These are phyloP conservation scores for Oryzias melastigma DNA, from an alignment of 2,113 vertebrate species.

Conservation along the genomic window DNA sequence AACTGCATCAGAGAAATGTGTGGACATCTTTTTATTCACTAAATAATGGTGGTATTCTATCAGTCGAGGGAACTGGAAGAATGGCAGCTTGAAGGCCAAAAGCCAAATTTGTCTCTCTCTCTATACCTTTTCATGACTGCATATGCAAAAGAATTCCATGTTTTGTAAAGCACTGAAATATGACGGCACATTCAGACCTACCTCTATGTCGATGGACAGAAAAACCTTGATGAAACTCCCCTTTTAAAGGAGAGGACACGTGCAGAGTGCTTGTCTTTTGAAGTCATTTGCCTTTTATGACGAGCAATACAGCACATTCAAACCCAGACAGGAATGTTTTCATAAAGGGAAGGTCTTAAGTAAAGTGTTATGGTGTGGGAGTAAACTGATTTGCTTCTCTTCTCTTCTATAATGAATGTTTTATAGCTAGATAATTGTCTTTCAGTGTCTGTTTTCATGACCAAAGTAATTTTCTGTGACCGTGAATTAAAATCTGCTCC, in stretches of 20 bases:
- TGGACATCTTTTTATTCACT: no score
- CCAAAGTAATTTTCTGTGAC: constrained; percentile 38
- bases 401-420: constrained; percentile 59
- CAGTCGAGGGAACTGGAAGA: no score
- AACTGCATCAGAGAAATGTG: no score
- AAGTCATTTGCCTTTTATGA: constrained; percentile 15
- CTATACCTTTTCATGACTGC: no score
- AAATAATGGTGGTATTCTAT: no score
- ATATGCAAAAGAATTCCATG: no score
- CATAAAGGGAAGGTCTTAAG: constrained; percentile 46
- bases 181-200: no score
- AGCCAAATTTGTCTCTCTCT: no score
- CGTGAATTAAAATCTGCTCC: constrained; percentile 56
- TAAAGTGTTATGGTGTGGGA: constrained; percentile 51
- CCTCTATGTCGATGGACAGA: no score
- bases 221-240: background rate
- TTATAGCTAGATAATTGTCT: constrained; percentile 24
- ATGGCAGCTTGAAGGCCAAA: no score
- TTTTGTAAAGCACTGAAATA: no score
- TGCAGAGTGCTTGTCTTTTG: constrained; percentile 2
- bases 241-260: constrained; percentile 1
- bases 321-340: constrained; percentile 23
- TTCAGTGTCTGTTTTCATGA: constrained; percentile 14
- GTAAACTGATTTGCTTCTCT: constrained; percentile 63
- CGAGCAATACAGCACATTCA: constrained; percentile 16